phyloP scores from a whole-genome alignment of 2,888 invertebrate genomes.

The Lasioglossum figueresi region DNA sequence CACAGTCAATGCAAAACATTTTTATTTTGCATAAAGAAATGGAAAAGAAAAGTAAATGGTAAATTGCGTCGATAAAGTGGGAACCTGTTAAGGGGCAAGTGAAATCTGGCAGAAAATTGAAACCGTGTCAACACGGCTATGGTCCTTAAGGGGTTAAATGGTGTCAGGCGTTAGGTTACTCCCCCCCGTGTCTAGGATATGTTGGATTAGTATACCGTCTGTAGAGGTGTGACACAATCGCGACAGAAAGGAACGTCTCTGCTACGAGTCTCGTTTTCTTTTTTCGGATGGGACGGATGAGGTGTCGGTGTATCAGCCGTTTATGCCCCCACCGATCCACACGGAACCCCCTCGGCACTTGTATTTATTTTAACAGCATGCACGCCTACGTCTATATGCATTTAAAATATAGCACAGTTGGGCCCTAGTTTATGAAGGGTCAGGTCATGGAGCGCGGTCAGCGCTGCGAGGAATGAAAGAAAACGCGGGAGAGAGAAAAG shows the following conservation, averaged over 20 bases:
- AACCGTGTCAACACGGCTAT: not conserved
- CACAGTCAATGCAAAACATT: no score
- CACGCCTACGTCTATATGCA: conserved; percentile 83
- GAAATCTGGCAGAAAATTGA: not conserved
- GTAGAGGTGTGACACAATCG: conserved; percentile 24
- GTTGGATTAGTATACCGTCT: not conserved
- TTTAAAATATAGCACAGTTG: conserved; percentile 83
- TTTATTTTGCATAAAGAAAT: no score
- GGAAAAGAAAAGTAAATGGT: not conserved
- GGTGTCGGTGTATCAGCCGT: conserved; percentile 77
- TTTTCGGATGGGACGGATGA: conserved; percentile 72
- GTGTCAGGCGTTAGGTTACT: not conserved
- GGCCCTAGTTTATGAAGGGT: conserved; percentile 83
- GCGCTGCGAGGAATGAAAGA: conserved; percentile 65
- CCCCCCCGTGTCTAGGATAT: not conserved
- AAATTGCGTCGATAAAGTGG: not conserved
- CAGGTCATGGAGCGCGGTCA: conserved; percentile 79
- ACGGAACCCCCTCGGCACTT: conserved; percentile 67
- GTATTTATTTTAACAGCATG: conserved; percentile 81
- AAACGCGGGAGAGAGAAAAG: conserved; percentile 58
- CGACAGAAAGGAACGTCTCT: conserved; percentile 27
- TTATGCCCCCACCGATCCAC: conserved; percentile 76
- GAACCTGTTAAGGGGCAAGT: not conserved
- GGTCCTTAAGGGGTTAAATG: not conserved
- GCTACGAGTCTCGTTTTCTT: conserved; percentile 30